Base-by-base conservation (phyloP, 2,888 invertebrate species). In the Neoascia interrupta region DNA sequence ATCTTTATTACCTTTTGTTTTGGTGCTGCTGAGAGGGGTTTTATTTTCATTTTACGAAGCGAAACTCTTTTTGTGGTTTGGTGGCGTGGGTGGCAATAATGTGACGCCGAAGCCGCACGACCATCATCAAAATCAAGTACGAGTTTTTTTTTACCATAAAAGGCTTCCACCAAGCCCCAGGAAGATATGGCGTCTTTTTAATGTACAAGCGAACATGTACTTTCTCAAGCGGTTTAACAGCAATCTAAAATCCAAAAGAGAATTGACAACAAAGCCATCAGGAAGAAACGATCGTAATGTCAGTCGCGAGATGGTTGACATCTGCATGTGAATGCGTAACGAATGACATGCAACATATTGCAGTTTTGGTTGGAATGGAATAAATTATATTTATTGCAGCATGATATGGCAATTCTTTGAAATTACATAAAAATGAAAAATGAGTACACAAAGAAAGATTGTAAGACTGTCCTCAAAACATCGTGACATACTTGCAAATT, bases 1-100 rank as follows among this genome's bases (percentile, higher is more conserved):
- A 79, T 61, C 61, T 61, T 73, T 68, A 61, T 61, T 79, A 43
- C 54, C 73, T 73, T 73, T 73, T 72, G 53, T 60, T 43, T n/a
- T 56, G 45, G 56, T 36, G 18, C 39, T 53, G 41, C 23, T n/a
- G n/a, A n/a, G 18, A 28, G 34, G 16, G 26, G 15, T 31, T 61
- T 49, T 15, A 26, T 49, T 23, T 28, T 10, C 6, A 21, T 16
- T 23, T 39, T 31, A 53, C 8, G 31, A 39, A 36, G 45, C 41
- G 26, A 49, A 45, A 10, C 23, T 3, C 19, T 13, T 39, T 43
- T 64, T 37, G 45, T 43, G 8, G n/a, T n/a, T n/a, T n/a, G n/a
- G 15, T 36, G 23, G 53, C 28, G 66, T 54, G 66, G 75, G 69
- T 34, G 74, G 54, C 18, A 11, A 36, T 19, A 34, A 68, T 49